A percentile compares a stretch with the other conserved stretches of the same genome.
Evolutionary conservation across 2,797 vertebrate species (phyloP).

Genomic region (Lepus townsendii): DNA sequence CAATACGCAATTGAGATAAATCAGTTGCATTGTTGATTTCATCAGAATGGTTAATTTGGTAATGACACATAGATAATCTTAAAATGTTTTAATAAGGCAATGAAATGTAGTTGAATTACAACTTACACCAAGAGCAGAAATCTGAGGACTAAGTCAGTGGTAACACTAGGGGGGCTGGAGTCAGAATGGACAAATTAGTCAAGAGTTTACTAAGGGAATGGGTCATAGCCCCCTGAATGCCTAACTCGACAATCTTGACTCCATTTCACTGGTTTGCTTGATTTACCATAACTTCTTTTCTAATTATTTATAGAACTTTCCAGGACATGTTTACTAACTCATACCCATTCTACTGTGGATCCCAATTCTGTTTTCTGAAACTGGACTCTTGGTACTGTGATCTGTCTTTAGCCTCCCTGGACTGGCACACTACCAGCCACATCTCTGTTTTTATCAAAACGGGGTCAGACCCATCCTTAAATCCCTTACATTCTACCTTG

Average conservation of each 20-base stretch:
- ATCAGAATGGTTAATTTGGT: not conserved
- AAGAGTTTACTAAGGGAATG: not conserved
- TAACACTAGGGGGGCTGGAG: not conserved
- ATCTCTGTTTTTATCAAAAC: not conserved
- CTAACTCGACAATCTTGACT: not conserved
- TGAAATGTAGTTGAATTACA: not conserved
- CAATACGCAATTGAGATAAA: not conserved
- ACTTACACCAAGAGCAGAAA: conserved; percentile 1
- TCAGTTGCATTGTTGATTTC: not conserved
- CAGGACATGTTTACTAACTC: not conserved
- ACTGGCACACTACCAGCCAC: not conserved
- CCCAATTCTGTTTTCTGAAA: not conserved
- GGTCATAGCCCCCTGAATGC: not conserved
- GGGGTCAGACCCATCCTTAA: not conserved
- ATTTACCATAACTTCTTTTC: not conserved
- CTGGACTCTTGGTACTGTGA: not conserved
- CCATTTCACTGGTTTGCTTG: not conserved
- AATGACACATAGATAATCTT: not conserved
- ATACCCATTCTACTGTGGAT: too few species aligned
- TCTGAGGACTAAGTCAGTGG: not conserved
- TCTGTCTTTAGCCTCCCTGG: not conserved
- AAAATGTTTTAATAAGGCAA: not conserved
- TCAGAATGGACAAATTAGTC: not conserved
- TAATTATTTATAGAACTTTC: not conserved
- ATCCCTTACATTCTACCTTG: not conserved